Evolutionary conservation across 2,113 vertebrate species (phyloP).

Genomic region (Andinoacara biseriatus): DNA sequence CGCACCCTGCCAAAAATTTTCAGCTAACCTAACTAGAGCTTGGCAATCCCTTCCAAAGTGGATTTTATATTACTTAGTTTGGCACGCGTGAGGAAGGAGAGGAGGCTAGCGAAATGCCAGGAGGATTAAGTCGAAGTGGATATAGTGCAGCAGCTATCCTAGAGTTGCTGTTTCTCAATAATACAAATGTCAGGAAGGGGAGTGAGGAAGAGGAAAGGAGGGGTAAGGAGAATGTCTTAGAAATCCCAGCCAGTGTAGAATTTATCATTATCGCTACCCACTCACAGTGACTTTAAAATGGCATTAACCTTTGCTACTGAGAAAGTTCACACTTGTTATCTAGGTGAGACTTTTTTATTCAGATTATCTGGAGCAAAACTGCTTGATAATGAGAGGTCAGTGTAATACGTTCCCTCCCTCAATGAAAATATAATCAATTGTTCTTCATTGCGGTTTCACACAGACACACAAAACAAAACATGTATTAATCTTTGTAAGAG

Average conservation of each 20-base stretch:
- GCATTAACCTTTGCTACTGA: conserved; percentile 63
- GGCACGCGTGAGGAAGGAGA: conserved; percentile 53
- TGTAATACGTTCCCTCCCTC: background rate
- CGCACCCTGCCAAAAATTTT: conserved; percentile 46
- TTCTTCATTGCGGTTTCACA: background rate
- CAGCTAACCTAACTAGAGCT: conserved; percentile 34
- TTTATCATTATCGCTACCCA: conserved; percentile 67
- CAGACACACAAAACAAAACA: background rate
- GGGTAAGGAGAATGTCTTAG: conserved; percentile 35
- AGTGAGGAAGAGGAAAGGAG: conserved; percentile 10
- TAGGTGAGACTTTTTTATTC: conserved; percentile 8
- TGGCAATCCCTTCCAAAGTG: conserved; percentile 70
- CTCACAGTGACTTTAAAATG: conserved; percentile 73
- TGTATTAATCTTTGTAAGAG: background rate
- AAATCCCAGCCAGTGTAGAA: conserved; percentile 73
- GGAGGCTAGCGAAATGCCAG: conserved; percentile 70
- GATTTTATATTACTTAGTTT: conserved; percentile 75
- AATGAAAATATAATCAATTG: background rate
- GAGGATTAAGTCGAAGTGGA: conserved; percentile 75
- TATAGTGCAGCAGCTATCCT: conserved; percentile 61
- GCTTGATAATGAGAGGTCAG: background rate
- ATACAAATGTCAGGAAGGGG: conserved; percentile 74
- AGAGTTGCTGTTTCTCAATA: conserved; percentile 73
- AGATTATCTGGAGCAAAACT: conserved; percentile 12
- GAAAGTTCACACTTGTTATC: conserved; percentile 29